Evolutionary conservation across 2,888 invertebrate species (phyloP).

Genomic region (Scaptomyza tumidula): DNA sequence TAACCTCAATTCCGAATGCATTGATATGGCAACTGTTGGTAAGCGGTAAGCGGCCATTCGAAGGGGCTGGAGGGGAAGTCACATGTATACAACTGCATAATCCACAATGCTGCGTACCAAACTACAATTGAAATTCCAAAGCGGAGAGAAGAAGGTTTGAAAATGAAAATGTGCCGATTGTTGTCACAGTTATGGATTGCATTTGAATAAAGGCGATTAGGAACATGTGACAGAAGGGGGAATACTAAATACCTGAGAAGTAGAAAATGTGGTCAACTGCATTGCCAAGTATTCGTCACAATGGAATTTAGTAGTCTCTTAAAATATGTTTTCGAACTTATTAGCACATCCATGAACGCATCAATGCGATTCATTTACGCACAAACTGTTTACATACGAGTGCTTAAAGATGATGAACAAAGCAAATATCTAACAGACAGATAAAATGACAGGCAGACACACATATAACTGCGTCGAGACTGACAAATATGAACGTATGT

Average conservation of each 20-base stretch:
- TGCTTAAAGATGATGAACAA: slow-evolving; percentile 65
- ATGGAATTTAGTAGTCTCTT: slow-evolving; percentile 7
- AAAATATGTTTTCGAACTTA: slow-evolving; percentile 10
- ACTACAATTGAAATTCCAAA: slow-evolving; percentile 37
- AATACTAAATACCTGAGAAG: background rate
- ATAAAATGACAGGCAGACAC: slow-evolving; percentile 22
- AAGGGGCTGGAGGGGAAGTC: background rate
- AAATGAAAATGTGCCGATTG: slow-evolving; percentile 11
- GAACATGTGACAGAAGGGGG: no score
- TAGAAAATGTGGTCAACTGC: background rate
- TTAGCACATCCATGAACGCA: slow-evolving; percentile 45
- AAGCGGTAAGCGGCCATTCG: slow-evolving; percentile 7
- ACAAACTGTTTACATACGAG: slow-evolving; percentile 54
- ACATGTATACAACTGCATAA: slow-evolving; percentile 61
- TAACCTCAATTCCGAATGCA: slow-evolving; percentile 64
- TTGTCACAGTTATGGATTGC: slow-evolving; percentile 1
- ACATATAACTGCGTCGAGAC: slow-evolving; percentile 9
- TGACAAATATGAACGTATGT: slow-evolving; percentile 11
- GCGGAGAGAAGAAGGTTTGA: slow-evolving; percentile 29
- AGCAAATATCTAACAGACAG: slow-evolving; percentile 42
- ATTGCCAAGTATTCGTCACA: background rate
- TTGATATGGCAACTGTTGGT: slow-evolving; percentile 66
- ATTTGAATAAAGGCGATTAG: background rate
- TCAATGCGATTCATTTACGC: slow-evolving; percentile 60
- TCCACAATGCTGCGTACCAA: slow-evolving; percentile 39